Conservation (phyloP, 2,888 invertebrate species). For the Polydrusus pterygomalis region DNA sequence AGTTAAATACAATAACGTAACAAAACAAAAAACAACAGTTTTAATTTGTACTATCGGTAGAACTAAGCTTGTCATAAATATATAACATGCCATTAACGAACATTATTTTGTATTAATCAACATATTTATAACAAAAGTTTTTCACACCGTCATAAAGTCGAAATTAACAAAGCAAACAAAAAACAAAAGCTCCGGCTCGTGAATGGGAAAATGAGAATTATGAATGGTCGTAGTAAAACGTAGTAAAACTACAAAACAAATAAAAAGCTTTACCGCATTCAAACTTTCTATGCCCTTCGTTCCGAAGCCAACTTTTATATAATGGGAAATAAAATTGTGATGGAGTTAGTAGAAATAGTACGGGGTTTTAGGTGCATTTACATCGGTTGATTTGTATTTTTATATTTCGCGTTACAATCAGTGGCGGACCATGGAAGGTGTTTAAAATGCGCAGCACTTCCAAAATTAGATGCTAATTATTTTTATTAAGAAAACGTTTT, state of each 20-base stretch:
- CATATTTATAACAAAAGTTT: constrained; percentile 4
- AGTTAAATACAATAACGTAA: too few species aligned
- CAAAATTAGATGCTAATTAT: too few species aligned
- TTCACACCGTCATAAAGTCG: constrained; percentile 42
- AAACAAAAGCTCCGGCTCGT: constrained; percentile 53
- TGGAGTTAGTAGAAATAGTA: constrained; percentile 44
- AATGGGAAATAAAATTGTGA: constrained; percentile 59
- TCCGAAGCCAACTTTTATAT: constrained; percentile 58
- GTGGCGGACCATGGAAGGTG: too few species aligned
- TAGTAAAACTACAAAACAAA: constrained; percentile 73
- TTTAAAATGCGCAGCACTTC: too few species aligned
- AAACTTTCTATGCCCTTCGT: constrained; percentile 61
- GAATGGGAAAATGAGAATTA: constrained; percentile 68
- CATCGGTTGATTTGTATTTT: neutral
- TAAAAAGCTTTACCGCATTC: constrained; percentile 71
- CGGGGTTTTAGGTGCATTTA: constrained; percentile 8
- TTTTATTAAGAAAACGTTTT: too few species aligned
- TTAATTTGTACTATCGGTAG: too few species aligned
- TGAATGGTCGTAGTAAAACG: constrained; percentile 71
- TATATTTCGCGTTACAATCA: too few species aligned
- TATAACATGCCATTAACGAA: neutral
- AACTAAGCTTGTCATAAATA: neutral
- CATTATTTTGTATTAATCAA: neutral
- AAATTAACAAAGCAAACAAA: constrained; percentile 48
- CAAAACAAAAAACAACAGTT: too few species aligned